phyloP scores from a whole-genome alignment of 2,888 invertebrate genomes.

The Orthosia cruda region DNA sequence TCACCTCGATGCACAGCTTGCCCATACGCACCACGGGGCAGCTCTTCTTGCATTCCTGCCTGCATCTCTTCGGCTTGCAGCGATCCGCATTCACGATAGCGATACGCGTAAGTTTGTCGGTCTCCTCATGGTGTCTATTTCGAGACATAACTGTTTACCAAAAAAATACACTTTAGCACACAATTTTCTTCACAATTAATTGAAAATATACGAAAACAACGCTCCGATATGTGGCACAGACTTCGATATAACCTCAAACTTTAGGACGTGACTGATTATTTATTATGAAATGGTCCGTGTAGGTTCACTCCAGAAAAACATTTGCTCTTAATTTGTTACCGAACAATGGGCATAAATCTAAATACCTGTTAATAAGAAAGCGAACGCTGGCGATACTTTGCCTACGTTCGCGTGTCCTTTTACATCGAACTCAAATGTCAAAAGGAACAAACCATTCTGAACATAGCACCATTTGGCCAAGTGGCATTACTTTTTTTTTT shows the following conservation, averaged over 20 bases:
- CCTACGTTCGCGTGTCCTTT: conserved; percentile 91
- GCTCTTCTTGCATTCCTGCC: conserved; percentile 99
- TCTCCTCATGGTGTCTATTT: conserved; percentile 95
- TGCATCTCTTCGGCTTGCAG: conserved; percentile 99
- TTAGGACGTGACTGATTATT: conserved; percentile 69
- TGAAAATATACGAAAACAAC: conserved; percentile 70
- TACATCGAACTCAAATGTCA: conserved; percentile 87
- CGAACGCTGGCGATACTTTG: conserved; percentile 87
- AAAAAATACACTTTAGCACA: conserved; percentile 67
- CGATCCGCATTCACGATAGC: conserved; percentile 99
- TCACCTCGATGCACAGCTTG: conserved; percentile 99
- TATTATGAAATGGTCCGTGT: conserved; percentile 47
- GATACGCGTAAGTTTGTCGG: conserved; percentile 98
- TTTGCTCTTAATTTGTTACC: conserved; percentile 33
- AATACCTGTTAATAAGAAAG: conserved; percentile 86
- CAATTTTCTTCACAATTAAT: conserved; percentile 52
- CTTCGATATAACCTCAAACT: conserved; percentile 86
- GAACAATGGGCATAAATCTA: conserved; percentile 55
- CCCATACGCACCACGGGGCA: conserved; percentile 99
- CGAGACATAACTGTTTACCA: conserved; percentile 87
- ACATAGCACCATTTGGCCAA: conserved; percentile 61
- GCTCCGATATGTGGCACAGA: conserved; percentile 85
- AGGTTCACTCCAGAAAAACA: conserved; percentile 39
- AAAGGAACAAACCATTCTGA: conserved; percentile 81
- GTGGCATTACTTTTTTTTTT: conserved; percentile 56